Conservation (phyloP, 2,797 vertebrate genomes). For the Borostomias antarcticus region DNA sequence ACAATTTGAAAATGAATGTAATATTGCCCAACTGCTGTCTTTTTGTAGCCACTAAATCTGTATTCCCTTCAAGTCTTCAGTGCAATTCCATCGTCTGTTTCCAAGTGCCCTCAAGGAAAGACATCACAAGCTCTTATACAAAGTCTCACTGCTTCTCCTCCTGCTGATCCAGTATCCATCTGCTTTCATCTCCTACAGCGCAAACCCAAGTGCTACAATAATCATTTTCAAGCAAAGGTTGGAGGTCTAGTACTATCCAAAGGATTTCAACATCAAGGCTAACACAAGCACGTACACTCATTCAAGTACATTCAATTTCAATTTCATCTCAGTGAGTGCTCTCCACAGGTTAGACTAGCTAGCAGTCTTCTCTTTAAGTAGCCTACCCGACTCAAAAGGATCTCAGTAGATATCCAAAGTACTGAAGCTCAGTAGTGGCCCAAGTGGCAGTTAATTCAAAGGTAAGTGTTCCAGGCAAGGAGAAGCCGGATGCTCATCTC, state of each 20-base stretch:
- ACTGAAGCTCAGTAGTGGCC: background rate
- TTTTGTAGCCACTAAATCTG: background rate
- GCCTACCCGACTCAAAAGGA: background rate
- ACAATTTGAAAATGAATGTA: too few relatives aligned
- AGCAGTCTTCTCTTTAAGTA: background rate
- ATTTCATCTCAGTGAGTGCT: background rate
- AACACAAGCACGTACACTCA: background rate
- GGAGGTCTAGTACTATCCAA: background rate
- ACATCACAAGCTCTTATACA: background rate
- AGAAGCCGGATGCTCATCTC: background rate
- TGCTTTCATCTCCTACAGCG: background rate
- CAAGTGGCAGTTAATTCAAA: background rate
- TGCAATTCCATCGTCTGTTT: background rate
- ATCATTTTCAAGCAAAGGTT: background rate
- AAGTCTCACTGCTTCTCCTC: background rate
- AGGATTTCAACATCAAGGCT: background rate
- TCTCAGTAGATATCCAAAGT: background rate
- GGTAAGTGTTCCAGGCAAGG: background rate
- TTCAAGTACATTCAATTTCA: too few relatives aligned
- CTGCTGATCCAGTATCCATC: background rate
- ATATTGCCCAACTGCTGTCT: too few relatives aligned
- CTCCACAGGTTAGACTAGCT: background rate
- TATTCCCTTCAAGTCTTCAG: background rate
- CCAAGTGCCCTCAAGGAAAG: background rate
- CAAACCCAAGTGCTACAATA: background rate